phyloP scores from a whole-genome alignment of 2,797 vertebrate species.

The Coracias cyanogaster region DNA sequence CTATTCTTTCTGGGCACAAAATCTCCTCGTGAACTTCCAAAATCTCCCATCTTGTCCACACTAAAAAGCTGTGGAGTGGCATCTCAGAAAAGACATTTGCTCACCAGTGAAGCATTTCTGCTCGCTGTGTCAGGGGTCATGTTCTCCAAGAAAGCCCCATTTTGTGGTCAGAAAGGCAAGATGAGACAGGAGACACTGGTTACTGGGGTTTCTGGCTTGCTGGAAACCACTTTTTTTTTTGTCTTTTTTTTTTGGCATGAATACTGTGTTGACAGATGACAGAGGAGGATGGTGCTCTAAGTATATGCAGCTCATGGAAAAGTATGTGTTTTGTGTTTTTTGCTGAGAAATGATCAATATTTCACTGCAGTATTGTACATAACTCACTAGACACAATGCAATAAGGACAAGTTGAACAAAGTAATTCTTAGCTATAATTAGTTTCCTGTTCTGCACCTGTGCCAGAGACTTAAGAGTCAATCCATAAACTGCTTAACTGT shows the following conservation, averaged over 20 bases:
- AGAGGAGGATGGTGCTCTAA: not conserved
- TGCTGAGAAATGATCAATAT: not conserved
- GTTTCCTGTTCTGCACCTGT: not conserved
- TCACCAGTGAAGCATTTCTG: conserved; percentile 26
- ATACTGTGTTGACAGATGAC: not conserved
- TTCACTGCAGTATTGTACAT: not conserved
- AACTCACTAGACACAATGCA: not conserved
- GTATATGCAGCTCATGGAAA: not conserved
- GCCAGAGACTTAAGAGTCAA: not conserved
- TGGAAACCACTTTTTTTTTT: not conserved
- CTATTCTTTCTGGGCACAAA: not conserved
- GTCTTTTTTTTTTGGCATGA: not conserved
- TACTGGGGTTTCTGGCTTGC: conserved; percentile 17
- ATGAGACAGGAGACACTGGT: conserved; percentile 2
- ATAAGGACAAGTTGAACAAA: not conserved
- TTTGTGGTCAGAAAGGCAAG: conserved; percentile 44
- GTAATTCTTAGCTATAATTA: not conserved
- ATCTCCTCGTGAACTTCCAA: not conserved
- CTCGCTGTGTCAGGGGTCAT: conserved; percentile 9
- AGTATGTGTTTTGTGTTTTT: not conserved
- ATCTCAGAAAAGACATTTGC: conserved; percentile 16
- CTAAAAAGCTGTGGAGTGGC: not conserved
- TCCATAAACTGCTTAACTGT: not conserved
- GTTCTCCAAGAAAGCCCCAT: not conserved
- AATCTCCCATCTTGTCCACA: not conserved